Evolutionary conservation across 2,888 invertebrate genomes (phyloP), one percentile per base, ranked within the genome.

Genomic region (Rambutsinella grinnellia): DNA sequence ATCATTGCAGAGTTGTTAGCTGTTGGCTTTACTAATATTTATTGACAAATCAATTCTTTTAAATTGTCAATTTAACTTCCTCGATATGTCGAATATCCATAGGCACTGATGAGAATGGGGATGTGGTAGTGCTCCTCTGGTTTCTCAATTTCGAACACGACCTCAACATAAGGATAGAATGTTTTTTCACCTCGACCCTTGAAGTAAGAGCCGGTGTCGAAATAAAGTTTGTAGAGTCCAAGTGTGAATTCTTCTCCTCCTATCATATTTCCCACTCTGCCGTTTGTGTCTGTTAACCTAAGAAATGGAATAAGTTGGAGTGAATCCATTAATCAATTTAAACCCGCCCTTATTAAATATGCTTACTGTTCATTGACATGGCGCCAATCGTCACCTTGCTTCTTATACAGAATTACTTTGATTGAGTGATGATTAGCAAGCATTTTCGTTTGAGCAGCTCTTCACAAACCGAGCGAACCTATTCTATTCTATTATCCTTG

Each of bases 81-180:
- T 83, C 92, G 89, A 85, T 94, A 94, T 0, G 93, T 94, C 0
- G 93, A 90, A 85, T 93, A 94, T 19, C 93, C 92, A 86, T 89
- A 93, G 0, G 93, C 93, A 83, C 90, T 93, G 23, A 94, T 86
- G 23, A 94, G 87, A 57, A 94, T 86, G 0, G 94, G 93, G 72
- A 94, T 91, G 86, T 94, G 93, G 86, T 93, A 93, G 84, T 92
- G 91, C 68, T 91, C 89, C 2, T 87, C 88, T 3, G 90, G 89
- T 70, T 89, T 88, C 27, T 89, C 89, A 56, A 90, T 90, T 79
- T 92, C 91, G 86, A 94, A 92, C 2, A 91, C 90, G 79, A 94
- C 91, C 91, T 92, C 94, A 68, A 94, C 91, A 85, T 90, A 92
- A 0, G 94, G 94, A 86, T 92, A 94, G 79, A 94, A 88, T 1